Evolutionary conservation across 1,140 invertebrate genomes (phyloP).

Genomic region (Micrasema minimum): DNA sequence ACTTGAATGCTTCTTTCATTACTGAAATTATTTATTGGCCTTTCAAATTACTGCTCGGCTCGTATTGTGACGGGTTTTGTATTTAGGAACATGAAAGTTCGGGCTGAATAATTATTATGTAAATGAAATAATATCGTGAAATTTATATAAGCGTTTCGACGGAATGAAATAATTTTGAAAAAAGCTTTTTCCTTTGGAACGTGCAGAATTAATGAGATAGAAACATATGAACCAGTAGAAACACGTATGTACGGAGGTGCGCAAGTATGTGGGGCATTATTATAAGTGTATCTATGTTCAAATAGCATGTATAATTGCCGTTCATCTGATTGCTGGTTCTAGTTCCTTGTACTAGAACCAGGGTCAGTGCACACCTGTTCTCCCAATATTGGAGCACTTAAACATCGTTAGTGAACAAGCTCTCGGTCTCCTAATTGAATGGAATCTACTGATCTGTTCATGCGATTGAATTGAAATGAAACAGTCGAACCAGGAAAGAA

Average conservation of each 20-base stretch:
- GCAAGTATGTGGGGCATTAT: too few species aligned
- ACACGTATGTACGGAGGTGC: too few species aligned
- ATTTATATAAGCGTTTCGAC: background rate
- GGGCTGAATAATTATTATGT: background rate
- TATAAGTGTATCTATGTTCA: background rate
- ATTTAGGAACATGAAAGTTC: slow-evolving; percentile 13
- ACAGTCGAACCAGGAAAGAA: slow-evolving; percentile 34
- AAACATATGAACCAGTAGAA: too few species aligned
- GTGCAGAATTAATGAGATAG: too few species aligned
- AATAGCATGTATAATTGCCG: background rate
- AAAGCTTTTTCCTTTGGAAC: too few species aligned
- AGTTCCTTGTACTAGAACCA: too few species aligned
- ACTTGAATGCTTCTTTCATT: slow-evolving; percentile 40
- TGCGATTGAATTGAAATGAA: slow-evolving; percentile 42
- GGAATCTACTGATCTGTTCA: slow-evolving; percentile 36
- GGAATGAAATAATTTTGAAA: too few species aligned
- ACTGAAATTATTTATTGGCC: slow-evolving; percentile 41
- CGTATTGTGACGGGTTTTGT: slow-evolving; percentile 6
- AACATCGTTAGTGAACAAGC: slow-evolving; percentile 34
- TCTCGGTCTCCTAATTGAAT: slow-evolving; percentile 45
- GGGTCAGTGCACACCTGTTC: slow-evolving; percentile 28
- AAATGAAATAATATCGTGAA: slow-evolving; percentile 7
- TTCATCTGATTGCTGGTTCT: slow-evolving; percentile 15
- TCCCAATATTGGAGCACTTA: slow-evolving; percentile 37
- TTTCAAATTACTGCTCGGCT: slow-evolving; percentile 40